Conservation (phyloP, 92 coral and sea anemone genomes). For the Epizoanthus ramosus region DNA sequence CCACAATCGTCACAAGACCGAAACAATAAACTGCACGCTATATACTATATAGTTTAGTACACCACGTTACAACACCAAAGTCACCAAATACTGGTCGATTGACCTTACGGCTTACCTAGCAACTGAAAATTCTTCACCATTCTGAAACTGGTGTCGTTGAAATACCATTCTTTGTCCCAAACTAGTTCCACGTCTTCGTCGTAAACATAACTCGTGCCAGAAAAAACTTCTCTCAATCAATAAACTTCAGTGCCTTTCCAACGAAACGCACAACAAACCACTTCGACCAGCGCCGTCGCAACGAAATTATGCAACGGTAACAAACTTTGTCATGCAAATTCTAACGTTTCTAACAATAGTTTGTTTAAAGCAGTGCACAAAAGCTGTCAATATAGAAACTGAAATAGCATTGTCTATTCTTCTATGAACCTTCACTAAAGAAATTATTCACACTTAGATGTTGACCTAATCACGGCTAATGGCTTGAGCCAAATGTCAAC, state of each 20-base stretch:
- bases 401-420: too few relatives aligned
- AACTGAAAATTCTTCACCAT: too few relatives aligned
- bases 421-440: too few relatives aligned
- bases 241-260: background rate
- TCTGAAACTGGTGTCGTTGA: background rate
- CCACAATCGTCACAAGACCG: too few relatives aligned
- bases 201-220: background rate
- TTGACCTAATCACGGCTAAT: too few relatives aligned
- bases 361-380: background rate
- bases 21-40: too few relatives aligned
- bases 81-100: too few relatives aligned
- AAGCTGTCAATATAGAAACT: background rate
- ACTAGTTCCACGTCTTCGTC: background rate
- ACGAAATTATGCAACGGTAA: conserved; percentile 56
- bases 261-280: conserved; percentile 12
- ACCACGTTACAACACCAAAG: too few relatives aligned
- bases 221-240: background rate
- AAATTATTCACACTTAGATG: too few relatives aligned
- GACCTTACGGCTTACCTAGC: too few relatives aligned
- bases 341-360: background rate
- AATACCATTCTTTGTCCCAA: background rate
- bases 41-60: too few relatives aligned
- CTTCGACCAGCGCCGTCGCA: conserved; percentile 39
- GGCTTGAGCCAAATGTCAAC: too few relatives aligned
- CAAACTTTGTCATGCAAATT: conserved; percentile 16